Conservation (phyloP, 2,888 invertebrate species). For the Acholoe squamosa region DNA sequence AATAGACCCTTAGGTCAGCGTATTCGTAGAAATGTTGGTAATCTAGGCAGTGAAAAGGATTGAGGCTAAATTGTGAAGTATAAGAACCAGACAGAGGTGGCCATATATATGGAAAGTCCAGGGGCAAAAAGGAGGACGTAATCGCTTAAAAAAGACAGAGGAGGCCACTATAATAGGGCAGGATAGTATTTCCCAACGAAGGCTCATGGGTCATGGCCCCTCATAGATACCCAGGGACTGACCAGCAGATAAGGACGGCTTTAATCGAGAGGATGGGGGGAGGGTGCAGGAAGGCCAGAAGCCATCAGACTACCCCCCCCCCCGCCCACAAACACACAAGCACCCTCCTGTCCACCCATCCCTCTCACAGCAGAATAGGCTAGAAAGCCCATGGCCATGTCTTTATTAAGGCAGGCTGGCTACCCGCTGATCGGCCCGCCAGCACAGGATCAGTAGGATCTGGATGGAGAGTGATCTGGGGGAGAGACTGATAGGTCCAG, state of each 20-base stretch:
- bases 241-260: background rate
- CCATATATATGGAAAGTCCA: no score
- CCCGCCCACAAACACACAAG: no score
- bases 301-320: background rate
- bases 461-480: background rate
- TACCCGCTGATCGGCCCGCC: conserved; percentile 3
- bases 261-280: background rate
- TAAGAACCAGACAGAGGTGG: no score
- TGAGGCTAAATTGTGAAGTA: no score
- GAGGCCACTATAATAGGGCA: background rate
- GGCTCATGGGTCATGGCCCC: background rate
- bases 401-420: conserved; percentile 34
- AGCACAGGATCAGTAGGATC: background rate
- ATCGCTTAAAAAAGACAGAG: no score
- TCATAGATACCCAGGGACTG: background rate
- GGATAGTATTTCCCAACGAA: background rate
- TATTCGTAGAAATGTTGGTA: no score
- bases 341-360: background rate
- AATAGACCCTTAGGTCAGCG: no score
- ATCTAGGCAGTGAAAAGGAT: no score
- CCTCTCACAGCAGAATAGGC: background rate
- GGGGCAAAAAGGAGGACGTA: no score
- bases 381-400: background rate
- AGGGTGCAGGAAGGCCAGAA: background rate
- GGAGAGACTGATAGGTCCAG: background rate